These are phyloP conservation scores for Lipophrys pholis DNA, from an alignment of 2,113 vertebrate genomes.

Conservation along the genomic window DNA sequence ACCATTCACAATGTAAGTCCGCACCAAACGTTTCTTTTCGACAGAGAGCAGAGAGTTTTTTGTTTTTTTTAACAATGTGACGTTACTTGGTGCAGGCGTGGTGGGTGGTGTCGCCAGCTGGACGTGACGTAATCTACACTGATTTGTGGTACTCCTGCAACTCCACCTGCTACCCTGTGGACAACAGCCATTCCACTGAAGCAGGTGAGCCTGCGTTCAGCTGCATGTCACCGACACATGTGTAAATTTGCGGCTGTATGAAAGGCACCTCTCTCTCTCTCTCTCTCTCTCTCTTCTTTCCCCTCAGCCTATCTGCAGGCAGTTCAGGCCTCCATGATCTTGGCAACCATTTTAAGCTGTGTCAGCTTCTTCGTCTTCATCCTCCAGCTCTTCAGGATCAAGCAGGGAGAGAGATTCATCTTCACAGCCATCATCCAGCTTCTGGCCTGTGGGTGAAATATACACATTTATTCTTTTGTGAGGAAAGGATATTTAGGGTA, in stretches of 20 bases:
- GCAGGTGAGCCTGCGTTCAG: conserved; percentile 58
- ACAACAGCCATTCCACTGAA: conserved; percentile 54
- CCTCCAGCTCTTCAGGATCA: conserved; percentile 96
- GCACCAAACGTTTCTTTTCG: not conserved
- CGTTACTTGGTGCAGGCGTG: conserved; percentile 68
- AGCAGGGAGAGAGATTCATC: conserved; percentile 95
- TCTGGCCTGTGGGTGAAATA: conserved; percentile 88
- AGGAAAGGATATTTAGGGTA: too few species aligned
- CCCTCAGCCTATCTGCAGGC: conserved; percentile 89
- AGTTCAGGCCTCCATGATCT: conserved; percentile 93
- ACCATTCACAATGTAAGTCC: conserved; percentile 83
- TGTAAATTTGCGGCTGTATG: not conserved
- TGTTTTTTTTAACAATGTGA: not conserved
- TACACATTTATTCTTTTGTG: not conserved
- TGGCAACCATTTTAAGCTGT: conserved; percentile 92
- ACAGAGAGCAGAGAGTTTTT: not conserved
- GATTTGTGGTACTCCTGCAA: conserved; percentile 85
- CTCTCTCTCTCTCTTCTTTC: not conserved
- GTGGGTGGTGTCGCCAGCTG: conserved; percentile 70
- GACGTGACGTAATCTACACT: conserved; percentile 30
- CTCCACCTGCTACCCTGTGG: conserved; percentile 70
- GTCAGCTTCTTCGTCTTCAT: conserved; percentile 92
- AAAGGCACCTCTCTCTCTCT: not conserved
- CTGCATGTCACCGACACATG: not conserved
- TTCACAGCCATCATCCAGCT: conserved; percentile 93